These are phyloP conservation scores for Uloborus diversus DNA, from an alignment of 1,140 invertebrate species.

Conservation along the genomic window DNA sequence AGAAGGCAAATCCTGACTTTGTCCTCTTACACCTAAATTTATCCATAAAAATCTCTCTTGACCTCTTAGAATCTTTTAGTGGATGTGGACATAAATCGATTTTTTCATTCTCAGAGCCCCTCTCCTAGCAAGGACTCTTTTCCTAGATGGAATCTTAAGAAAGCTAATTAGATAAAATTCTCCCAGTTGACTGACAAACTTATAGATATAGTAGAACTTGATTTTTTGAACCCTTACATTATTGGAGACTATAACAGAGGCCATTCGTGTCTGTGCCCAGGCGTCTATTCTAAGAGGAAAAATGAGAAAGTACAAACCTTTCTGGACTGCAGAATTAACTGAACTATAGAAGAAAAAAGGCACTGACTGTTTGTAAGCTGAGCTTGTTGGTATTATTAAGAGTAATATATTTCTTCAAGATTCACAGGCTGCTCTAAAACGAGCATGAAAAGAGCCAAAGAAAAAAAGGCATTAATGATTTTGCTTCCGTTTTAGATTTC, in stretches of 20 bases:
- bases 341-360: not conserved
- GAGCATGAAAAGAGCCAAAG: not conserved
- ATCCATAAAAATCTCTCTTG: not conserved
- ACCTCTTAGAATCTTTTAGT: slow-evolving; percentile 22
- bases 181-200: not conserved
- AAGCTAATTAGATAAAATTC: not conserved
- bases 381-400: not conserved
- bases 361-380: not conserved
- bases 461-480: not conserved
- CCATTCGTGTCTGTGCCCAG: not conserved
- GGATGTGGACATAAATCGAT: slow-evolving; percentile 8
- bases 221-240: not conserved
- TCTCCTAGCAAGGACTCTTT: not conserved
- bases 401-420: not conserved
- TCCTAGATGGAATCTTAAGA: slow-evolving; percentile 15
- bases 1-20: slow-evolving; percentile 14
- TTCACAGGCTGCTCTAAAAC: not conserved
- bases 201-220: not conserved
- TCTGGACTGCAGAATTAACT: not conserved
- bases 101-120: not conserved
- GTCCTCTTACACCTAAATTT: not conserved
- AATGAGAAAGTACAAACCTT: slow-evolving; percentile 5
- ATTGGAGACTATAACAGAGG: not conserved
- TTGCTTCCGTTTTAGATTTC: not conserved
- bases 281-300: slow-evolving; percentile 14